Conservation (phyloP, 2,113 vertebrate species). For the Thalassoma bifasciatum region DNA sequence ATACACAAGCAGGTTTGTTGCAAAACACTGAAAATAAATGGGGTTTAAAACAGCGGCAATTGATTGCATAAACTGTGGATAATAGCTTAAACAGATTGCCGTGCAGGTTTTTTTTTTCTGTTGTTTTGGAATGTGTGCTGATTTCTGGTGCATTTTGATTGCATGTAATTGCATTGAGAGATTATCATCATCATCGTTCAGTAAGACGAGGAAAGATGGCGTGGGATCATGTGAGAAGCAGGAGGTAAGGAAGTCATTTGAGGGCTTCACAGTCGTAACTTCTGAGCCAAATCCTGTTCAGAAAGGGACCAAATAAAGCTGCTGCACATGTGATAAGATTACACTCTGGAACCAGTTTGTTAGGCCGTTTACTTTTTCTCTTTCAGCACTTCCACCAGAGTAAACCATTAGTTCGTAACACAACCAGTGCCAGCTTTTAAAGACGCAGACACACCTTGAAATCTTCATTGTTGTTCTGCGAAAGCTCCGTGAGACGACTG, state of each 20-base stretch:
- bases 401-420: not conserved
- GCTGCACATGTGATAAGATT: slow-evolving; percentile 30
- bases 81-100: slow-evolving; percentile 2
- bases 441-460: not conserved
- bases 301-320: slow-evolving; percentile 28
- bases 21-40: slow-evolving; percentile 49
- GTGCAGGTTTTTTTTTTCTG: not conserved
- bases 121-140: not conserved
- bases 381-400: not conserved
- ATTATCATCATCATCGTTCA: not conserved
- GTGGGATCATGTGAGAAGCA: slow-evolving; percentile 46
- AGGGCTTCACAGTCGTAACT: not conserved
- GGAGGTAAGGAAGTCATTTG: slow-evolving; percentile 24
- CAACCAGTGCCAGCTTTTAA: not conserved
- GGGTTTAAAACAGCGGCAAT: not conserved
- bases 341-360: slow-evolving; percentile 9
- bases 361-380: not conserved
- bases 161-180: not conserved
- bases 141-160: not conserved
- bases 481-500: no score
- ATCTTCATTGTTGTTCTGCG: no score
- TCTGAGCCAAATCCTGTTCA: slow-evolving; percentile 10
- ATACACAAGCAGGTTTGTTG: slow-evolving; percentile 66
- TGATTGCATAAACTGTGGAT: slow-evolving; percentile 9
- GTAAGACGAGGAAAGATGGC: slow-evolving; percentile 21